A percentile compares a stretch with the other conserved stretches of the same genome.
Evolutionary conservation across 2,113 vertebrate species (phyloP).

Genomic region (Ivindomyrus marchei): DNA sequence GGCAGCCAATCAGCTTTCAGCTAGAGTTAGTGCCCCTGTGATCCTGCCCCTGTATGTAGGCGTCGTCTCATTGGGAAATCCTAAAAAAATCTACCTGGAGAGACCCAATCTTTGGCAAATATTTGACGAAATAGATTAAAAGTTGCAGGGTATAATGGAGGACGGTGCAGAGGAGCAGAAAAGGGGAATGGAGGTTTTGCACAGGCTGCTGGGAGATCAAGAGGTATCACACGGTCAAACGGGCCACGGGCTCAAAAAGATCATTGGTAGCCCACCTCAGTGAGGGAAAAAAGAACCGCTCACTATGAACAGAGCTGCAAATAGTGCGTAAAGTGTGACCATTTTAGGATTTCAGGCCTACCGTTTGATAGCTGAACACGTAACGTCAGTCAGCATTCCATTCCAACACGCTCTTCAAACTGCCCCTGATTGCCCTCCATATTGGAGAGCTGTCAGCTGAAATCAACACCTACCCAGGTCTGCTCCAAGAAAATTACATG

Average conservation of each 20-base stretch:
- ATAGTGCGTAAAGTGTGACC: background rate
- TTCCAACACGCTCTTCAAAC: background rate
- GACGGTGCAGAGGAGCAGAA: background rate
- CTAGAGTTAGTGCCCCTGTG: background rate
- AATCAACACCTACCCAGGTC: background rate
- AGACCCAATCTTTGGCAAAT: background rate
- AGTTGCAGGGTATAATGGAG: background rate
- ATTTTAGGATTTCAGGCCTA: background rate
- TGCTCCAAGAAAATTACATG: background rate
- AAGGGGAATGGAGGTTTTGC: background rate
- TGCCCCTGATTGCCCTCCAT: background rate
- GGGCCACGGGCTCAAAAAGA: background rate
- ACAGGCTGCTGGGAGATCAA: background rate
- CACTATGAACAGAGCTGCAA: background rate
- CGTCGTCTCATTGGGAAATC: background rate
- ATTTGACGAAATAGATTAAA: background rate
- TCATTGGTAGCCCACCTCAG: background rate
- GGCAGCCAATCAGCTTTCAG: background rate
- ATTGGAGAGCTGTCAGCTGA: background rate
- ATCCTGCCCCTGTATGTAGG: background rate
- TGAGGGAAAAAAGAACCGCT: background rate
- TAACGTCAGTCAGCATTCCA: background rate
- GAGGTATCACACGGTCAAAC: background rate
- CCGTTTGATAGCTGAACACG: background rate
- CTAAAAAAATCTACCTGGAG: background rate